Evolutionary conservation across 2,797 vertebrate genomes (phyloP).

Genomic region (Fundulus diaphanus): DNA sequence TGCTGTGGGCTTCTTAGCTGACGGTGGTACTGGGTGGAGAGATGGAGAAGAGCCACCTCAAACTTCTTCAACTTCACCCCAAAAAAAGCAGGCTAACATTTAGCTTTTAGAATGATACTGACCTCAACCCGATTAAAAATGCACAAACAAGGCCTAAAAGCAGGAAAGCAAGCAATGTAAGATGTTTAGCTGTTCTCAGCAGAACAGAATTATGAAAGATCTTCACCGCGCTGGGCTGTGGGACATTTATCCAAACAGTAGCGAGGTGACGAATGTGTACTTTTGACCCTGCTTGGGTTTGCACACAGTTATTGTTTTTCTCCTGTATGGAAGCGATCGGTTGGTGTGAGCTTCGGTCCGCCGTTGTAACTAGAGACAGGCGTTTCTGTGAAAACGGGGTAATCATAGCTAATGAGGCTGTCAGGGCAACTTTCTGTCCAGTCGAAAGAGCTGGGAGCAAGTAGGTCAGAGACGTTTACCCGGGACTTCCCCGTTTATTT

Average conservation of each 20-base stretch:
- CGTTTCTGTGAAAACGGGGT: background rate
- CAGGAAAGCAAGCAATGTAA: background rate
- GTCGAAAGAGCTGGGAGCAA: background rate
- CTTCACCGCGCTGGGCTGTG: background rate
- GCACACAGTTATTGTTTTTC: background rate
- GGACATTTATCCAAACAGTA: background rate
- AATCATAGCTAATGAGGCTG: background rate
- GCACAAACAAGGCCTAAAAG: background rate
- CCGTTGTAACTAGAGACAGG: background rate
- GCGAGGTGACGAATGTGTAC: background rate
- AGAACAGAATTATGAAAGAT: background rate
- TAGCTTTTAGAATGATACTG: background rate
- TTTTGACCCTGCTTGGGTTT: background rate
- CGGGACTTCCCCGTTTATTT: conserved; percentile 59
- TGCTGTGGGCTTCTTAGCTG: background rate
- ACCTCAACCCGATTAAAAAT: background rate
- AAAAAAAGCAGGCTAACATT: background rate
- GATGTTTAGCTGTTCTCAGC: background rate
- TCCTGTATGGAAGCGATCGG: background rate
- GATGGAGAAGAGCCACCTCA: background rate
- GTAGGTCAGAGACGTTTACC: conserved; percentile 50
- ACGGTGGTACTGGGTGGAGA: background rate
- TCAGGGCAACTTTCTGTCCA: background rate
- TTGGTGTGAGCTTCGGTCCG: background rate
- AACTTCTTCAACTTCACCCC: background rate